Conservation (phyloP, 2,888 invertebrate genomes). For the Drosophila neutralis region DNA sequence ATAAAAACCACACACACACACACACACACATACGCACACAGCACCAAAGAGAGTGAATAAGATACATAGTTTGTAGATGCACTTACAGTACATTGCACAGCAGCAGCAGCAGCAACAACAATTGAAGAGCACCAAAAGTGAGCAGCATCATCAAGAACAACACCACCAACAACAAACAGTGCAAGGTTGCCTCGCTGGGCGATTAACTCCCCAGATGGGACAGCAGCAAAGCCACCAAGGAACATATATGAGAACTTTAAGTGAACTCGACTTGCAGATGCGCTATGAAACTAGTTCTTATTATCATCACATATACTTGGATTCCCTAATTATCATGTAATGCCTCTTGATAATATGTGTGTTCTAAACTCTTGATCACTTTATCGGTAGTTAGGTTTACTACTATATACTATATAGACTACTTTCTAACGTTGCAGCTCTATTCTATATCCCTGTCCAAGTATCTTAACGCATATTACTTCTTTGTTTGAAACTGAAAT, state of each 20-base stretch:
- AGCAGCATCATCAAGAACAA: slow-evolving; percentile 49
- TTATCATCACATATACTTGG: not conserved
- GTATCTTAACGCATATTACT: not conserved
- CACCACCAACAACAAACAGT: slow-evolving; percentile 27
- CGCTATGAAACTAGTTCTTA: not conserved
- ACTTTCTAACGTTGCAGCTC: not conserved
- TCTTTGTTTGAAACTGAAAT: not conserved
- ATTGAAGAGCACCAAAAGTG: slow-evolving; percentile 66
- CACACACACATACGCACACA: slow-evolving; percentile 23
- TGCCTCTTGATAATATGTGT: not conserved
- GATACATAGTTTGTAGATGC: slow-evolving; percentile 58
- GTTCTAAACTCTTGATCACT: not conserved
- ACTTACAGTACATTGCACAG: slow-evolving; percentile 80
- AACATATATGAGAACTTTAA: not conserved
- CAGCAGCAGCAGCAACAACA: slow-evolving; percentile 51
- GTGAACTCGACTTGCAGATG: slow-evolving; percentile 2
- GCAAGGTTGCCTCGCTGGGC: slow-evolving; percentile 52
- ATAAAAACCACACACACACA: slow-evolving; percentile 71
- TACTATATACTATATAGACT: not conserved
- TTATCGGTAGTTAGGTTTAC: not conserved
- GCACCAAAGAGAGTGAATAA: slow-evolving; percentile 39
- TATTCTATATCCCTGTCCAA: not conserved
- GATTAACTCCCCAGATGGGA: slow-evolving; percentile 29
- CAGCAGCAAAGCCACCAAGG: slow-evolving; percentile 14
- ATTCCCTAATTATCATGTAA: not conserved